Evolutionary conservation across 1,140 invertebrate species (phyloP), one percentile per base, ranked within the genome.

Genomic region (Cyclargus thomasi): DNA sequence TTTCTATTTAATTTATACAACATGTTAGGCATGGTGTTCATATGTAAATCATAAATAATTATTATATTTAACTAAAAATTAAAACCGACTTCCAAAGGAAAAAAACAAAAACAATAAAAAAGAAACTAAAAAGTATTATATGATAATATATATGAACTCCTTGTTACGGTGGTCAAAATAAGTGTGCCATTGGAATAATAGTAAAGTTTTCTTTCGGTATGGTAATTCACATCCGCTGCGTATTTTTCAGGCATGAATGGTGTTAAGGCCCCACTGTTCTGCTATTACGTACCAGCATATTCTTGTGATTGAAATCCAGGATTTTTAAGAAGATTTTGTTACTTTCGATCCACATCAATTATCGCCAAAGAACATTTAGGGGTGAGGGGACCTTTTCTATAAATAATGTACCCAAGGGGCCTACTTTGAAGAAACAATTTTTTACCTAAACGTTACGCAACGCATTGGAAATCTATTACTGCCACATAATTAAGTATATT

Each of bases 401-500:
- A 47, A 47, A 47, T 29, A 29, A 29, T 47, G 14, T 11, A 47
- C 39, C 11, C 39, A 14, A 16, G 39, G 39, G 39, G 8, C 29
- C 29, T 29, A 29, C 29, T 4, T 29, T 29, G 29, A 29, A 29
- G 29, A 8, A 29, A 6, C 29, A 29, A 29, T 29, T 29, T 29
- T 47, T 47, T 47, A 47, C 39, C 39, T 14, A 47, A 47, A 47
- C 6, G 11, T 47, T 47, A 47, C 39, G 39, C 39, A 47, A 47
- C 39, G 39, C 39, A 47, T 47, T 47, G n/a, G 53, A 55, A 18
- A 55, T 55, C 53, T 55, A 55, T 20, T 20, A 55, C 18, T 55
- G 53, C 6, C 7, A 55, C 18, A 55, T 55, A 55, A 55, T 55
- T 55, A 55, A 55, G 18, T 55, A 20, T 55, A 17, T 55, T 55